Base-by-base conservation (phyloP, 1,140 invertebrate species). In the Akabosia matsudoensis region DNA sequence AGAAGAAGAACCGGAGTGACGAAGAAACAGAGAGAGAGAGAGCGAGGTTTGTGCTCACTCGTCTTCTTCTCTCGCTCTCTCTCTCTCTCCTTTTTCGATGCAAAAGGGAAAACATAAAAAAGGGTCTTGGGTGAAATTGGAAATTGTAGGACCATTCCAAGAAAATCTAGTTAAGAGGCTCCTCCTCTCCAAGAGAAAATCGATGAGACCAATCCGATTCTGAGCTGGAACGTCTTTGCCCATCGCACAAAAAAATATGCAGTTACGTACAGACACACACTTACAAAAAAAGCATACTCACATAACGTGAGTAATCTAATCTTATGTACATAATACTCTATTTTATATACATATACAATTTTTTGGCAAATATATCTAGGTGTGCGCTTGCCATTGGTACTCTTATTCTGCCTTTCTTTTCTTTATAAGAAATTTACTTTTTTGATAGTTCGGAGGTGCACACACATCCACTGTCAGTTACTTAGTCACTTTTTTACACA, bases 131-230 rank as follows among this genome's bases (percentile, higher is more conserved):
- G 76, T 75, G 79, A 81, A 81, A 81, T 81, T 81, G 80, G 80
- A 81, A 81, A 81, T 81, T 79, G 80, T 81, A 81, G 80, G 80
- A 76, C 80, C 80, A 73, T 78, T 81, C 80, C 80, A 76, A 81
- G 80, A 81, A 81, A 81, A 81, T 81, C 80, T 81, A 79, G 80
- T 81, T 81, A 81, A 81, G 80, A 81, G 80, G 77, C 80, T 79
- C 80, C 80, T 78, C 80, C 80, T 77, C 73, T 73, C 51, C 73
- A 31, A 54, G 67, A 76, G 78, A 79, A 81, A 81, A 81, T 81
- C 80, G 80, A 81, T 81, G 78, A 77, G 78, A 75, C 80, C 80
- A 81, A 81, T 81, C 80, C 78, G 76, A 81, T 79, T 76, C 74
- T 73, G 75, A 76, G 73, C 74, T 76, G 76, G 54, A 81, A 78